phyloP scores from a whole-genome alignment of 2,113 vertebrate genomes.

The Oxygymnocypris stewartii region DNA sequence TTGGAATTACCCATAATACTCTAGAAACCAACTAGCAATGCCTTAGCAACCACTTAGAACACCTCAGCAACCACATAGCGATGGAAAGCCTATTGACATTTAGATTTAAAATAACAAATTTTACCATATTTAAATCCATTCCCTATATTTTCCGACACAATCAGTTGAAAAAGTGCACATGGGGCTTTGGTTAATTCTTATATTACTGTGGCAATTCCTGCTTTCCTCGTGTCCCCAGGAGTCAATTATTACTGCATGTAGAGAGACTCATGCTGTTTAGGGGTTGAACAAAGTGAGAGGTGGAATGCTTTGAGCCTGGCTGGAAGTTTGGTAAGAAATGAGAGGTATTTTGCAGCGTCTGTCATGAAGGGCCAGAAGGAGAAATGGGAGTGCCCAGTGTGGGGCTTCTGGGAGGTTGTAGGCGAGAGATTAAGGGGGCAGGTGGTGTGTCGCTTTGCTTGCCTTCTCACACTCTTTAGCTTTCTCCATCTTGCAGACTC shows the following conservation, averaged over 20 bases:
- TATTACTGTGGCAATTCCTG: background rate
- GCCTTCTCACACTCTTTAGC: background rate
- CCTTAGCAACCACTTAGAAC: too few species aligned
- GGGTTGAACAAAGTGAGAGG: background rate
- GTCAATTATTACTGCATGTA: constrained; percentile 7
- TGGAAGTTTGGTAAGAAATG: constrained; percentile 20
- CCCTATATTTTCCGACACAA: background rate
- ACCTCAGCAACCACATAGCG: too few species aligned
- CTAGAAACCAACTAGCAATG: background rate
- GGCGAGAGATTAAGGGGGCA: background rate
- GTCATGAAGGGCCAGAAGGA: background rate
- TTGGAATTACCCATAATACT: background rate
- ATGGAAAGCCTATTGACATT: too few species aligned
- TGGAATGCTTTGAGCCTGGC: constrained; percentile 40
- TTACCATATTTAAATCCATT: background rate
- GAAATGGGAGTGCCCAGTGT: background rate
- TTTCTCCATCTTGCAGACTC: background rate
- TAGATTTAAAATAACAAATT: background rate
- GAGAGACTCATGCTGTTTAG: constrained; percentile 30
- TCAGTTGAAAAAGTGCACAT: background rate
- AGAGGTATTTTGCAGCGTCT: constrained; percentile 21
- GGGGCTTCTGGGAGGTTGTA: background rate
- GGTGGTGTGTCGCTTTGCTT: background rate
- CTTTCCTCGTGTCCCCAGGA: background rate
- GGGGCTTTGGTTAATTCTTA: background rate